Percentiles rank a stretch among this genome's conserved stretches.
Evolutionary conservation across 1,140 invertebrate genomes (phyloP).

Genomic region (Andricus grossulariae): DNA sequence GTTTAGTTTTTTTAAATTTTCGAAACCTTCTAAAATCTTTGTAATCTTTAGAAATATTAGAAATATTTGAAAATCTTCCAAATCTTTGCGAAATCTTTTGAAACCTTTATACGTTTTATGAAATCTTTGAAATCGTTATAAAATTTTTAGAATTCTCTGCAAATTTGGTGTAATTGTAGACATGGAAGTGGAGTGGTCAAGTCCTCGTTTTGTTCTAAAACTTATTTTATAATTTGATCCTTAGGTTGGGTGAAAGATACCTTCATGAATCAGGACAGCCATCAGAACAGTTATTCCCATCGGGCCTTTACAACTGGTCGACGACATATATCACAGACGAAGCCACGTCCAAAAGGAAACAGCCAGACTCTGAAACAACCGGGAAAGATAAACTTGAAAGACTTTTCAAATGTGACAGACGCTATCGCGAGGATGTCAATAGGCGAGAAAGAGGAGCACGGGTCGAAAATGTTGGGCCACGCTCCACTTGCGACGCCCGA

Average conservation of each 20-base stretch:
- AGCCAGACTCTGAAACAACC: conserved; percentile 92
- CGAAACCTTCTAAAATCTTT: too few species aligned
- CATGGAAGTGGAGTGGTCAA: too few species aligned
- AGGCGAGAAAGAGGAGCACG: conserved; percentile 77
- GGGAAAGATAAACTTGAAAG: conserved; percentile 92
- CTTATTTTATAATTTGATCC: conserved; percentile 26
- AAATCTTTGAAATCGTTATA: too few species aligned
- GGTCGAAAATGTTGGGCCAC: conserved; percentile 78
- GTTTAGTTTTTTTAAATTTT: too few species aligned
- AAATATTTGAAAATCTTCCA: too few species aligned
- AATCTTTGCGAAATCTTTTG: too few species aligned
- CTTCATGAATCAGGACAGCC: conserved; percentile 79
- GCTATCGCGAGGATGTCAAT: conserved; percentile 88
- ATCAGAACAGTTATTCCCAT: conserved; percentile 81
- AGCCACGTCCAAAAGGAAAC: conserved; percentile 83
- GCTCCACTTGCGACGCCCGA: conserved; percentile 89
- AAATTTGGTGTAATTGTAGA: too few species aligned
- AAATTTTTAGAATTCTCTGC: too few species aligned
- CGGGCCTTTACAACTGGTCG: conserved; percentile 90
- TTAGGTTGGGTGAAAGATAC: conserved; percentile 82
- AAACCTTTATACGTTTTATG: too few species aligned
- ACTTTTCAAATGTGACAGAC: conserved; percentile 91
- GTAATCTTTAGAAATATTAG: too few species aligned
- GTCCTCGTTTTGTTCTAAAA: too few species aligned
- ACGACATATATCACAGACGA: conserved; percentile 79